A percentile compares a stretch with the other conserved stretches of the same genome.
These are phyloP conservation scores for Tuta absoluta DNA, from an alignment of 2,888 invertebrate species.

Conservation along the genomic window DNA sequence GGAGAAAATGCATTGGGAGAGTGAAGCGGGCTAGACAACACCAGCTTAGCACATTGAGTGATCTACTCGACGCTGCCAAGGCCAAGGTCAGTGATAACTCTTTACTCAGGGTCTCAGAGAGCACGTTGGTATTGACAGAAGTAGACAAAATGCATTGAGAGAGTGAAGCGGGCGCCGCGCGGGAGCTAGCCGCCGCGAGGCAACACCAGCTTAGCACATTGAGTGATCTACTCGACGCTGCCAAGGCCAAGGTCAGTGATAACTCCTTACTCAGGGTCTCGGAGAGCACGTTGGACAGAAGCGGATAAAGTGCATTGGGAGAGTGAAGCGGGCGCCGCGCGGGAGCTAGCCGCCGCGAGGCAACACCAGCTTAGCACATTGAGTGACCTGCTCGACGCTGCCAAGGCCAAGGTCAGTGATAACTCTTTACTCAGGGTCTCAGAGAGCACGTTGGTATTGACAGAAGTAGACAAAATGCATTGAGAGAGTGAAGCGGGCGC, in stretches of 20 bases:
- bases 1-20: constrained; percentile 88
- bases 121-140: constrained; percentile 86
- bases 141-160: constrained; percentile 89
- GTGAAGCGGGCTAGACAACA: constrained; percentile 87
- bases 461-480: constrained; percentile 87
- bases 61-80: constrained; percentile 90
- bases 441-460: constrained; percentile 88
- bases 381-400: constrained; percentile 89
- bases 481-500: too few relatives aligned
- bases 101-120: constrained; percentile 82
- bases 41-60: constrained; percentile 88
- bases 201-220: too few relatives aligned
- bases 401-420: constrained; percentile 88
- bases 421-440: constrained; percentile 61
- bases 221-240: too few relatives aligned
- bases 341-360: constrained; percentile 87
- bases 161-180: constrained; percentile 83
- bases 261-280: constrained; percentile 68
- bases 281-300: constrained; percentile 87
- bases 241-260: too few relatives aligned
- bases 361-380: constrained; percentile 90
- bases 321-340: constrained; percentile 85
- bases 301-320: constrained; percentile 89
- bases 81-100: constrained; percentile 83
- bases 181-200: constrained; percentile 87